These are phyloP conservation scores for Azemiops feae DNA, from an alignment of 2,113 vertebrate genomes.

Conservation along the genomic window DNA sequence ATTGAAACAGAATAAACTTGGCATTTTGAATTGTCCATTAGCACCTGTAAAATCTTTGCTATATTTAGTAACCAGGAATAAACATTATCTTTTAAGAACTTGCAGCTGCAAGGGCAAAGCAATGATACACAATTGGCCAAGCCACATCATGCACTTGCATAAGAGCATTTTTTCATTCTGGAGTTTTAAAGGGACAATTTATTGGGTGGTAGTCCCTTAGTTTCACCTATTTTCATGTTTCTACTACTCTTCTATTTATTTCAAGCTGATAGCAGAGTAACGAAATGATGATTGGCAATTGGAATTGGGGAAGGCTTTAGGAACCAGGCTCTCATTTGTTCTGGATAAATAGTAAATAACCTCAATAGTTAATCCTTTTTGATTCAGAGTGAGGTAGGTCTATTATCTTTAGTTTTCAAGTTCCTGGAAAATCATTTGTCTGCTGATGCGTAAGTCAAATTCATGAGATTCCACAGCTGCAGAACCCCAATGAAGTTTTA, in stretches of 20 bases:
- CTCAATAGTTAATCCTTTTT: constrained; percentile 42
- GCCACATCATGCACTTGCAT: background rate
- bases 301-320: background rate
- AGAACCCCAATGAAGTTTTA: constrained; percentile 61
- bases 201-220: background rate
- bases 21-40: background rate
- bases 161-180: background rate
- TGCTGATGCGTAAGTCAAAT: constrained; percentile 50
- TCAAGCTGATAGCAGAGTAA: background rate
- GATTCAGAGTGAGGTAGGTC: background rate
- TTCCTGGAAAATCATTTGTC: constrained; percentile 62
- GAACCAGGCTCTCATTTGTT: background rate
- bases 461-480: constrained; percentile 66
- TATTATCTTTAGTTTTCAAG: constrained; percentile 43
- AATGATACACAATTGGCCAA: background rate
- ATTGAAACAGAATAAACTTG: background rate
- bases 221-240: background rate
- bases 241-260: background rate
- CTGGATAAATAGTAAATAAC: background rate
- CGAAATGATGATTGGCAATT: background rate
- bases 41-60: background rate
- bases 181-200: background rate
- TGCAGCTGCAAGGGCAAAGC: background rate
- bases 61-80: background rate
- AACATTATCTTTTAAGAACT: background rate